These are phyloP conservation scores for Columba livia DNA, from an alignment of 2,113 vertebrate genomes.

Conservation along the genomic window DNA sequence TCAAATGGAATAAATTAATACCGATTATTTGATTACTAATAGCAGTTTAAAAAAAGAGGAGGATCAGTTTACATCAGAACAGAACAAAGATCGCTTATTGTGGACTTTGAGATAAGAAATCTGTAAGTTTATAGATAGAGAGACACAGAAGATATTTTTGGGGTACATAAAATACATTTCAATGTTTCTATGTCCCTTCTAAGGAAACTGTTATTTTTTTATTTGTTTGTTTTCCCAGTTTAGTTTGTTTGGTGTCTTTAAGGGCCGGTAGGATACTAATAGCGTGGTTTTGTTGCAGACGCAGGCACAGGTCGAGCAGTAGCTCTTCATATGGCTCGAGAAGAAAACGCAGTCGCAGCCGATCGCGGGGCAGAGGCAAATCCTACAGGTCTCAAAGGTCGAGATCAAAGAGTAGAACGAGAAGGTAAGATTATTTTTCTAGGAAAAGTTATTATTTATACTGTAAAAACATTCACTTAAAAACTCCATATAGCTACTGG, in stretches of 20 bases:
- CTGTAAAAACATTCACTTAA: not conserved
- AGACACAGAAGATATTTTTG: not conserved
- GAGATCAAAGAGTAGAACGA: slow-evolving; percentile 85
- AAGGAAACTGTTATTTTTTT: too few species aligned
- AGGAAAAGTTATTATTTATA: not conserved
- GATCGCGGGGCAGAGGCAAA: slow-evolving; percentile 85
- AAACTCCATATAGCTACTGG: rapidly evolving
- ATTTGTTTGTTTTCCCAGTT: not conserved
- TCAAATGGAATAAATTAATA: not conserved
- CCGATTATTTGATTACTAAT: not conserved
- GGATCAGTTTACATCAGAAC: not conserved
- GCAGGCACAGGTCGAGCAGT: slow-evolving; percentile 88
- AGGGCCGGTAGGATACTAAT: not conserved
- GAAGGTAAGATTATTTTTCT: slow-evolving; percentile 78
- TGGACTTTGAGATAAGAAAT: not conserved
- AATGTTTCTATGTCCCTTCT: not conserved
- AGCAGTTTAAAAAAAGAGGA: not conserved
- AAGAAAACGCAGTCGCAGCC: slow-evolving; percentile 86
- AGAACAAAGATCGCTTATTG: not conserved
- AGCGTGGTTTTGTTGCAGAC: slow-evolving; percentile 74
- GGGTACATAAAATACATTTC: not conserved
- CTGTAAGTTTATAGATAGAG: not conserved
- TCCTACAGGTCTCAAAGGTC: slow-evolving; percentile 87
- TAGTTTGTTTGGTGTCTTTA: too few species aligned
- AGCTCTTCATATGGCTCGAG: slow-evolving; percentile 90